Evolutionary conservation across 2,113 vertebrate genomes (phyloP).

Genomic region (Pterophyllum scalare): DNA sequence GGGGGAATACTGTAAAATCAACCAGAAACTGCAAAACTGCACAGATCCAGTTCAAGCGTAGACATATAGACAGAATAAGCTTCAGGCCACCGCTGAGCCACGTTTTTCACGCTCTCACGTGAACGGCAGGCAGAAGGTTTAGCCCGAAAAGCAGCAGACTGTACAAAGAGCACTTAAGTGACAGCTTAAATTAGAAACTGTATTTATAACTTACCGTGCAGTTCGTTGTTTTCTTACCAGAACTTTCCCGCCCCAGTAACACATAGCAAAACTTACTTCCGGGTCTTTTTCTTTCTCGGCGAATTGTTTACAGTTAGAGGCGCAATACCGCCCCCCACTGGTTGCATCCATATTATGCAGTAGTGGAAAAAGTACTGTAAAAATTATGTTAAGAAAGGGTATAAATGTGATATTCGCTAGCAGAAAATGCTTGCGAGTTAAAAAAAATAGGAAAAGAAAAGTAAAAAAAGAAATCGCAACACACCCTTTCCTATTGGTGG

Average conservation of each 20-base stretch:
- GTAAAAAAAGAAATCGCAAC: too few species aligned
- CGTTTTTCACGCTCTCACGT: neutral
- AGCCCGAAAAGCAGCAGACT: neutral
- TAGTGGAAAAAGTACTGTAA: neutral
- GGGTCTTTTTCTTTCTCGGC: slow-evolving; percentile 39
- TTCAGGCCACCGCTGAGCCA: neutral
- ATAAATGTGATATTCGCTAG: too few species aligned
- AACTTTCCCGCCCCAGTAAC: slow-evolving; percentile 21
- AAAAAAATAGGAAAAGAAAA: too few species aligned
- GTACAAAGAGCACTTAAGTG: neutral
- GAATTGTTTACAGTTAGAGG: neutral
- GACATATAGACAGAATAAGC: neutral
- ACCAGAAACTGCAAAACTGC: neutral
- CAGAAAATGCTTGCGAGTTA: too few species aligned
- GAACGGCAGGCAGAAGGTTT: neutral
- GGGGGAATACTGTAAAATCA: neutral
- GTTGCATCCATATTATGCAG: neutral
- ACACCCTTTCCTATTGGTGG: too few species aligned
- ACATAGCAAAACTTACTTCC: slow-evolving; percentile 32
- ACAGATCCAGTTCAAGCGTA: neutral
- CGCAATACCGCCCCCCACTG: neutral
- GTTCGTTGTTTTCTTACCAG: neutral
- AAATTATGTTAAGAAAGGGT: neutral
- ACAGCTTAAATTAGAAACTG: neutral
- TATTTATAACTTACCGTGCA: neutral